Percentiles rank a stretch among this genome's conserved stretches.
These are phyloP conservation scores for Noctua comes DNA, from an alignment of 2,888 invertebrate genomes.

Conservation along the genomic window DNA sequence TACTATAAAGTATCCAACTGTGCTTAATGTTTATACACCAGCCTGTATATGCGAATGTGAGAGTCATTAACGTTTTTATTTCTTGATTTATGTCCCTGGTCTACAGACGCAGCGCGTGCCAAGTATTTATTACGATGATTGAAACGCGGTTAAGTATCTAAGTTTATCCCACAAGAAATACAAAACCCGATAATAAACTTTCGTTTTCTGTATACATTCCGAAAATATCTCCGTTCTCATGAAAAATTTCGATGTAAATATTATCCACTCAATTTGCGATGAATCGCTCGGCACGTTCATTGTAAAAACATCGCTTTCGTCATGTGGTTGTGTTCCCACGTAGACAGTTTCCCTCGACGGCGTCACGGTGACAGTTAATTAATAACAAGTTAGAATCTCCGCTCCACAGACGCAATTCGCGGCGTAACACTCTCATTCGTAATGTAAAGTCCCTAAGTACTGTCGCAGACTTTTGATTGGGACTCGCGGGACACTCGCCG, in stretches of 20 bases:
- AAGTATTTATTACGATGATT: slow-evolving; percentile 64
- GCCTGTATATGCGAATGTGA: slow-evolving; percentile 51
- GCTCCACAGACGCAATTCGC: slow-evolving; percentile 68
- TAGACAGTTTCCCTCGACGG: slow-evolving; percentile 53
- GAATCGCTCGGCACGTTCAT: slow-evolving; percentile 68
- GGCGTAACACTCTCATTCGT: slow-evolving; percentile 70
- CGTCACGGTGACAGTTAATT: slow-evolving; percentile 77
- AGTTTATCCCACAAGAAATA: slow-evolving; percentile 56
- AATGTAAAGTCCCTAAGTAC: slow-evolving; percentile 75
- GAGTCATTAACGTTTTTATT: slow-evolving; percentile 61
- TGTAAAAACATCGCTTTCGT: slow-evolving; percentile 72
- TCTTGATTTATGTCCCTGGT: slow-evolving; percentile 59
- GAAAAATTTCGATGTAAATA: slow-evolving; percentile 70
- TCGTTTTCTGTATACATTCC: slow-evolving; percentile 34
- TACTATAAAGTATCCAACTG: slow-evolving; percentile 56
- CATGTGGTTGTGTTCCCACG: slow-evolving; percentile 76
- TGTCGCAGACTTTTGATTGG: slow-evolving; percentile 81
- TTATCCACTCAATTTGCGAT: slow-evolving; percentile 69
- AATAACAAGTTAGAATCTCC: slow-evolving; percentile 81
- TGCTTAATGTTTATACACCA: slow-evolving; percentile 47
- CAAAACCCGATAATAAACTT: slow-evolving; percentile 51
- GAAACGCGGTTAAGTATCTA: slow-evolving; percentile 58
- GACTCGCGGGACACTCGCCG: slow-evolving; percentile 66
- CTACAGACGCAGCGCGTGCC: slow-evolving; percentile 56
- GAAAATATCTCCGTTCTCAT: slow-evolving; percentile 56